Percentiles rank a stretch among this genome's conserved stretches.
phyloP scores from a whole-genome alignment of 2,888 invertebrate species.

The Formica aserva region DNA sequence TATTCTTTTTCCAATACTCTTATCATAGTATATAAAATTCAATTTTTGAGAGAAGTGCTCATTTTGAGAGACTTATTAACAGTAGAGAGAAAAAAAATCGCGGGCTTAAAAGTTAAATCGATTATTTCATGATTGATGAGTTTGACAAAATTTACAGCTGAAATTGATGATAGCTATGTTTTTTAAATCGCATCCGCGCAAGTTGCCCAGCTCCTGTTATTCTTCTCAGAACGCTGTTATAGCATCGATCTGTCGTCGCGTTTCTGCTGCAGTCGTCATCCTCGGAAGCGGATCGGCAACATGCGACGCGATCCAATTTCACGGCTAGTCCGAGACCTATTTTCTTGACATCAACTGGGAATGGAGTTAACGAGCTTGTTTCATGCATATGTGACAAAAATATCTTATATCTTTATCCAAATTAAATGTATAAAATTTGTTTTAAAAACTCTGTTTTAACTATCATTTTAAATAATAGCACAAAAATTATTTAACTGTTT shows the following conservation, averaged over 20 bases:
- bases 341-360: constrained; percentile 25
- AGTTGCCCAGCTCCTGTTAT: constrained; percentile 41
- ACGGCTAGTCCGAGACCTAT: constrained; percentile 30
- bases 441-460: neutral
- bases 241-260: constrained; percentile 35
- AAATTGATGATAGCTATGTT: neutral
- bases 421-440: neutral
- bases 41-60: neutral
- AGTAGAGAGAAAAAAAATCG: neutral
- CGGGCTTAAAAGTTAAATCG: neutral
- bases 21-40: neutral
- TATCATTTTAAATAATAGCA: neutral
- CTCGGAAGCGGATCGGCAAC: constrained; percentile 19
- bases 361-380: neutral
- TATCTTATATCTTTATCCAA: constrained; percentile 3
- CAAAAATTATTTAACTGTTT: neutral
- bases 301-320: constrained; percentile 19
- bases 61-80: neutral
- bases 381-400: neutral
- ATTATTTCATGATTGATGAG: neutral
- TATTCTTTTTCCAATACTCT: neutral
- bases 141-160: neutral
- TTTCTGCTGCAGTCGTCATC: constrained; percentile 23
- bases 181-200: constrained; percentile 38
- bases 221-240: constrained; percentile 50